Base-by-base conservation (phyloP, 2,797 vertebrate genomes). In the Tokudaia tokunoshimensis region DNA sequence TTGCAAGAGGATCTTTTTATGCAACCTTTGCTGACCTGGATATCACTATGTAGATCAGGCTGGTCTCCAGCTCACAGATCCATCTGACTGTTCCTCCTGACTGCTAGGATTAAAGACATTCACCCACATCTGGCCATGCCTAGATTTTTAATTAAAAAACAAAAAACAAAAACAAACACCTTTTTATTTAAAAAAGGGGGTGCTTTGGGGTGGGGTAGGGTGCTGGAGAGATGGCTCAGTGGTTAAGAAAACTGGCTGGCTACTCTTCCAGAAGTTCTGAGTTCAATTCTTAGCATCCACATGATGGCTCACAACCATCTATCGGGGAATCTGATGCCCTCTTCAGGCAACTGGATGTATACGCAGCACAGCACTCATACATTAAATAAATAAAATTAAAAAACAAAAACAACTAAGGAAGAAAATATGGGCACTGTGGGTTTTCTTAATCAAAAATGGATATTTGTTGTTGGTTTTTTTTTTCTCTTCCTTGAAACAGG, bases 391-490 rank as follows among this genome's bases (percentile, higher is more conserved):
- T 61, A 24, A 61, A 20, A 59, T 59, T 59, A 20, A 24, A 61
- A 61, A 24, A 85, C 3, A 10, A 34, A 94, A 29, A 70, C n/a
- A 95, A 86, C 92, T 26, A 95, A 95, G n/a, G 26, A 95, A 81
- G 34, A 87, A 93, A 94, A 85, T 24, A 75, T 15, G 79, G 26
- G 47, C 61, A 92, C n/a, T n/a, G 20, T 74, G 79, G 92, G 9
- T 78, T 94, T n/a, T 85, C 50, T 92, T 31, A 31, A 10, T 57
- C 13, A 57, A 88, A 88, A 88, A 22, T 50, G 6, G 6, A 14
- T 14, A 47, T 74, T 74, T 72, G 50, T 19, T 79, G 15, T 50
- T 78, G 26, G 29, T 78, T 78, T 8, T 14, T 34, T 34, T 52
- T 22, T 31, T 78, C 12, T 78, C 31, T 79, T 15, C 1, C n/a